These are phyloP conservation scores for Mythimna albipuncta DNA, from an alignment of 2,888 invertebrate species.

Conservation along the genomic window DNA sequence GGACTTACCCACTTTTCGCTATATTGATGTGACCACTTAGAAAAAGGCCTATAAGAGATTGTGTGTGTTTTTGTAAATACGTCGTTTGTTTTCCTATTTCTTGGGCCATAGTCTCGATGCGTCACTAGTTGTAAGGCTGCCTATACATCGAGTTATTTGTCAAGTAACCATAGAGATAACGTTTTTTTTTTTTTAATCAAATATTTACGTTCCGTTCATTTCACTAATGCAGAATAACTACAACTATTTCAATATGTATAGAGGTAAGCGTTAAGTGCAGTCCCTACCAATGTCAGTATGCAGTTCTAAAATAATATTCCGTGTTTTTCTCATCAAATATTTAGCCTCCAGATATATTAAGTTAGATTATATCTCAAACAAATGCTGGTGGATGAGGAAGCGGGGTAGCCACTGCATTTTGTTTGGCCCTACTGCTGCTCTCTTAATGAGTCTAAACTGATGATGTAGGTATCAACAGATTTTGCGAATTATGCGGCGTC, in stretches of 20 bases:
- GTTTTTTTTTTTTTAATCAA: background rate
- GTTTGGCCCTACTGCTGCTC: no score
- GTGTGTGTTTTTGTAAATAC: slow-evolving; percentile 13
- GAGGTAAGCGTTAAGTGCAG: background rate
- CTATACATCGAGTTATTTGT: background rate
- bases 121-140: background rate
- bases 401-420: no score
- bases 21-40: slow-evolving; percentile 1
- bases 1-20: background rate
- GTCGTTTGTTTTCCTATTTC: background rate
- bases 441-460: no score
- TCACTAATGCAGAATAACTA: no score
- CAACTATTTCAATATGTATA: background rate
- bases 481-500: no score
- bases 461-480: no score
- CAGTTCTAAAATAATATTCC: background rate
- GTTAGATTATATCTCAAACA: background rate
- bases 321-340: background rate
- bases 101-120: background rate
- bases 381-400: no score
- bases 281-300: background rate
- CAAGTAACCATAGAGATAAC: background rate
- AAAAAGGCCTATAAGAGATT: background rate
- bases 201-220: no score
- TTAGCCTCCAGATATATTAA: background rate